Evolutionary conservation across 2,888 invertebrate genomes (phyloP).

Genomic region (Ennomos erosarius): DNA sequence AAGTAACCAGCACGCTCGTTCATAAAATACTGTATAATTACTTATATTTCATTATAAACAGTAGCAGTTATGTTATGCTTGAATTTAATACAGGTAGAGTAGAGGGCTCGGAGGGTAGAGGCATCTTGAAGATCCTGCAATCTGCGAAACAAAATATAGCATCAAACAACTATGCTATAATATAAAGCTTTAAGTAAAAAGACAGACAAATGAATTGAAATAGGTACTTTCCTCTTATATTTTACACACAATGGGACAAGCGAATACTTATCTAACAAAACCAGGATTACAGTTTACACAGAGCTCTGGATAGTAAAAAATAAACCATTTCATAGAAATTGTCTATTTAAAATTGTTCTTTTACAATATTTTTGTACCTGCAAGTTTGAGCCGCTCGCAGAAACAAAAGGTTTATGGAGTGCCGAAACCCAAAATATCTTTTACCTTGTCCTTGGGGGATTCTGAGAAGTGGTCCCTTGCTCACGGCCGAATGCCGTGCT

Average conservation of each 20-base stretch:
- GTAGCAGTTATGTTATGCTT: too few relatives aligned
- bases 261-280: slow-evolving; percentile 8
- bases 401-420: slow-evolving; percentile 40
- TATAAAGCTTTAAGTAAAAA: too few relatives aligned
- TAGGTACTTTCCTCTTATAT: neutral
- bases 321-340: slow-evolving; percentile 16
- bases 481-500: slow-evolving; percentile 22
- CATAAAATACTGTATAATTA: too few relatives aligned
- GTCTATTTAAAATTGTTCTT: slow-evolving; percentile 12
- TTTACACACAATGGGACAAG: slow-evolving; percentile 4
- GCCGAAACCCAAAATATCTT: slow-evolving; percentile 39
- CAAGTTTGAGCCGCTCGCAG: slow-evolving; percentile 22
- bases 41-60: too few relatives aligned
- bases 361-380: slow-evolving; percentile 34
- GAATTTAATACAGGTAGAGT: too few relatives aligned
- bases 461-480: slow-evolving; percentile 35
- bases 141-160: neutral
- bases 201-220: slow-evolving; percentile 14
- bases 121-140: neutral
- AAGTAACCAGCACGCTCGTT: too few relatives aligned
- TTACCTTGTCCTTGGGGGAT: slow-evolving; percentile 35
- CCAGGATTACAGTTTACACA: slow-evolving; percentile 17
- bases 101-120: too few relatives aligned
- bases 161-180: neutral
- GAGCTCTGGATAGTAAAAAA: slow-evolving; percentile 1